A percentile compares a stretch with the other conserved stretches of the same genome.
phyloP scores from a whole-genome alignment of 2,888 invertebrate species.

The Drosophila stalkeri region DNA sequence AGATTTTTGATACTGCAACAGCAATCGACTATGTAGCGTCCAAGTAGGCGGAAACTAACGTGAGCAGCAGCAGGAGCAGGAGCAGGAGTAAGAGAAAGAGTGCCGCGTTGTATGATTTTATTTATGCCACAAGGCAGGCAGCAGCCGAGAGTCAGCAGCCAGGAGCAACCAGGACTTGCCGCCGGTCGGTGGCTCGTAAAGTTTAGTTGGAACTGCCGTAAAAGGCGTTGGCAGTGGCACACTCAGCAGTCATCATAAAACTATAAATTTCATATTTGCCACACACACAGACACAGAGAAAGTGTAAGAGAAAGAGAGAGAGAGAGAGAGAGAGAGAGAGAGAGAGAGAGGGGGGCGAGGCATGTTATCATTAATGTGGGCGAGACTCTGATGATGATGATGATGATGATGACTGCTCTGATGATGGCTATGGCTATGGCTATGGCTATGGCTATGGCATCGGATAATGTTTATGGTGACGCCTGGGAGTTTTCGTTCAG shows the following conservation, averaged over 20 bases:
- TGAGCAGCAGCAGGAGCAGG: constrained; percentile 1
- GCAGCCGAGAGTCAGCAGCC: constrained; percentile 9
- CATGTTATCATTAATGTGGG: constrained; percentile 75
- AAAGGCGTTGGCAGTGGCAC: constrained; percentile 77
- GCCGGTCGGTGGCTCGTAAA: constrained; percentile 69
- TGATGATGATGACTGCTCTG: constrained; percentile 45
- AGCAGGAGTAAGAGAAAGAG: background rate
- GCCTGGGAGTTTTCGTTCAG: constrained; percentile 70
- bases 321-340: background rate
- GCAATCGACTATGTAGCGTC: constrained; percentile 72
- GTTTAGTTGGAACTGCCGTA: constrained; percentile 76
- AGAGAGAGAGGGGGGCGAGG: constrained; percentile 26
- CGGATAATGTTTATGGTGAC: constrained; percentile 79
- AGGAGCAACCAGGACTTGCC: constrained; percentile 34
- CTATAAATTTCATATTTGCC: constrained; percentile 82
- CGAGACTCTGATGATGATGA: constrained; percentile 63
- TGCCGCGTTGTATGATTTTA: constrained; percentile 68
- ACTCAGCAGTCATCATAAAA: constrained; percentile 83
- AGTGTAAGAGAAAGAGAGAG: background rate
- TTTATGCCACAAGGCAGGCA: constrained; percentile 62
- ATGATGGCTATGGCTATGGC: constrained; percentile 53
- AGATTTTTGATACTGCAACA: constrained; percentile 63
- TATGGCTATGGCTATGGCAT: constrained; percentile 53
- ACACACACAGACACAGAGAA: constrained; percentile 44
- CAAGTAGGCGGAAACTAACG: constrained; percentile 78